Evolutionary conservation across 2,888 invertebrate genomes (phyloP).

Genomic region (Globia sparganii): DNA sequence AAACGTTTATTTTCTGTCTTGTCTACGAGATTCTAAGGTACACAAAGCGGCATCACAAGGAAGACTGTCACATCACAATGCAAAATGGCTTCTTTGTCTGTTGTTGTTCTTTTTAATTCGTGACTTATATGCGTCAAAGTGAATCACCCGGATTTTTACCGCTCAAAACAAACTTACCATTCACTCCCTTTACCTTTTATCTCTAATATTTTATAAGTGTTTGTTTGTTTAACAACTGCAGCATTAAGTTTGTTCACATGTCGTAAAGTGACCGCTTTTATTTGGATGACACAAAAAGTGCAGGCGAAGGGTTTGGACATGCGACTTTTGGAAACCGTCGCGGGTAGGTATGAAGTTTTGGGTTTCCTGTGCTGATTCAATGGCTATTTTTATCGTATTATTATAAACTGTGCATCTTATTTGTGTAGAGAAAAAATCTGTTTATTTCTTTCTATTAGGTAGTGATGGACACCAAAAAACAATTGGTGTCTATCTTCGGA

Average conservation of each 20-base stretch:
- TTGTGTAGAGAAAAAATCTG: background rate
- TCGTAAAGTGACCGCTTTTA: constrained; percentile 75
- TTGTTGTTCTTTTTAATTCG: constrained; percentile 90
- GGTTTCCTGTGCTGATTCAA: constrained; percentile 50
- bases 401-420: background rate
- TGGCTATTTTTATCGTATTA: background rate
- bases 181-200: constrained; percentile 34
- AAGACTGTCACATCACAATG: constrained; percentile 88
- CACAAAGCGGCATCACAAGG: constrained; percentile 84
- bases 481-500: too few species aligned
- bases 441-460: too few species aligned
- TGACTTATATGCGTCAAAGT: constrained; percentile 89
- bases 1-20: background rate
- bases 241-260: constrained; percentile 59
- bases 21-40: constrained; percentile 73
- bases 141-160: constrained; percentile 82
- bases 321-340: constrained; percentile 71
- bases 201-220: constrained; percentile 42
- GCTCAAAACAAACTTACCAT: constrained; percentile 62
- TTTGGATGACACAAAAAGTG: constrained; percentile 79
- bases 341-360: constrained; percentile 51
- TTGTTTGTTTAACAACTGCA: constrained; percentile 36
- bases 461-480: too few species aligned
- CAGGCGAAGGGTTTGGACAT: constrained; percentile 72
- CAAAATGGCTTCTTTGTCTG: constrained; percentile 89